Percentiles rank a stretch among this genome's conserved stretches.
These are phyloP conservation scores for Scomber japonicus DNA, from an alignment of 2,113 vertebrate genomes.

Conservation along the genomic window DNA sequence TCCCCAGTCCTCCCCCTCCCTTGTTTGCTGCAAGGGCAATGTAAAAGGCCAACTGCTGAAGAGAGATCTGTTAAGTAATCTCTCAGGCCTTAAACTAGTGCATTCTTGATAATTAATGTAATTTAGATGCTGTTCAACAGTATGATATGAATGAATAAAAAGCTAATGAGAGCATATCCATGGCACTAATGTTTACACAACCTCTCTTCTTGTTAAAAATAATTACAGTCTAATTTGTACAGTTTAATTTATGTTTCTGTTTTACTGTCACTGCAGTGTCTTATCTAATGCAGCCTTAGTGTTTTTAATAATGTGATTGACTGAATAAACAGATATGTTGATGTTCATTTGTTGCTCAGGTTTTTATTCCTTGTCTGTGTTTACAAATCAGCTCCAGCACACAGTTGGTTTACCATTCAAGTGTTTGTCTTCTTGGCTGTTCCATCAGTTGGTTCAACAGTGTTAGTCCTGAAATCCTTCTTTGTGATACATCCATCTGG, in stretches of 20 bases:
- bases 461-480: constrained; percentile 51
- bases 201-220: constrained; percentile 40
- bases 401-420: constrained; percentile 15
- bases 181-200: constrained; percentile 62
- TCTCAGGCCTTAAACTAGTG: constrained; percentile 41
- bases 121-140: constrained; percentile 34
- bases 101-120: constrained; percentile 6
- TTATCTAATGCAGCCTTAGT: constrained; percentile 31
- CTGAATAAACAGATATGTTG: constrained; percentile 61
- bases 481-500: constrained; percentile 56
- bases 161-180: constrained; percentile 39
- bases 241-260: constrained; percentile 56
- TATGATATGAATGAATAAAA: constrained; percentile 54
- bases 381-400: constrained; percentile 28
- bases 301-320: constrained; percentile 44
- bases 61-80: constrained; percentile 35
- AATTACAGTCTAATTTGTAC: constrained; percentile 57
- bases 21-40: constrained; percentile 21
- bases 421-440: constrained; percentile 53
- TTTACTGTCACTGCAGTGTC: constrained; percentile 42
- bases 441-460: constrained; percentile 20
- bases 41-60: constrained; percentile 25
- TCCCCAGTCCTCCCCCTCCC: not conserved
- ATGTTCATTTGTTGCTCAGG: constrained; percentile 10
- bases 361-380: constrained; percentile 20